A percentile compares a stretch with the other conserved stretches of the same genome.
Evolutionary conservation across 2,113 vertebrate species (phyloP).

Genomic region (Phylloscopus trochiloides): DNA sequence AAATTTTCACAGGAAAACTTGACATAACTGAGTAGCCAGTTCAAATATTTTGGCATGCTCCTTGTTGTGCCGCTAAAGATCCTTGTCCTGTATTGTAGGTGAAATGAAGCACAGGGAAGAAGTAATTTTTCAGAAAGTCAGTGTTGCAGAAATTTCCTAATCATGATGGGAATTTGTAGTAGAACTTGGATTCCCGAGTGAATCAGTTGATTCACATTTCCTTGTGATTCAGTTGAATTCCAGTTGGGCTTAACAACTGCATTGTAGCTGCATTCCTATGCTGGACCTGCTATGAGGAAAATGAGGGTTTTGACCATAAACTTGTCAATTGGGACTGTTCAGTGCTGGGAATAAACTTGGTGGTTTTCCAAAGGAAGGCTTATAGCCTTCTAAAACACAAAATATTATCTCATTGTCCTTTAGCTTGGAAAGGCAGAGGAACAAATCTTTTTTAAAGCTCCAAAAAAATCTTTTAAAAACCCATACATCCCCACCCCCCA

Average conservation of each 20-base stretch:
- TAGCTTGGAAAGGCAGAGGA: neutral
- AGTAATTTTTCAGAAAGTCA: neutral
- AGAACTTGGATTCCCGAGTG: neutral
- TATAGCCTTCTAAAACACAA: neutral
- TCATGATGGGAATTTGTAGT: neutral
- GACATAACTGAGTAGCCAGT: neutral
- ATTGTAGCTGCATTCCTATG: neutral
- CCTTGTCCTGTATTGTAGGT: neutral
- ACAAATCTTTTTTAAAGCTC: neutral
- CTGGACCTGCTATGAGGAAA: neutral
- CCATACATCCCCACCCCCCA: accelerated
- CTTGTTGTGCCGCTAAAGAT: neutral
- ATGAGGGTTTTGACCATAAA: neutral
- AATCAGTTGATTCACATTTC: neutral
- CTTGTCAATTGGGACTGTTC: neutral
- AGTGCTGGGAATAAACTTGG: neutral
- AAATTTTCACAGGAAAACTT: neutral
- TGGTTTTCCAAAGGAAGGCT: neutral
- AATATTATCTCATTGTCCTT: neutral
- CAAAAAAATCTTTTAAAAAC: neutral
- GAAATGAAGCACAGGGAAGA: neutral
- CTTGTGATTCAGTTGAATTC: neutral
- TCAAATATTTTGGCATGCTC: neutral
- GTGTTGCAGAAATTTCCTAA: neutral
- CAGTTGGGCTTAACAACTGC: neutral